These are phyloP conservation scores for Oedothorax gibbosus DNA, from an alignment of 1,140 invertebrate genomes.

Conservation along the genomic window DNA sequence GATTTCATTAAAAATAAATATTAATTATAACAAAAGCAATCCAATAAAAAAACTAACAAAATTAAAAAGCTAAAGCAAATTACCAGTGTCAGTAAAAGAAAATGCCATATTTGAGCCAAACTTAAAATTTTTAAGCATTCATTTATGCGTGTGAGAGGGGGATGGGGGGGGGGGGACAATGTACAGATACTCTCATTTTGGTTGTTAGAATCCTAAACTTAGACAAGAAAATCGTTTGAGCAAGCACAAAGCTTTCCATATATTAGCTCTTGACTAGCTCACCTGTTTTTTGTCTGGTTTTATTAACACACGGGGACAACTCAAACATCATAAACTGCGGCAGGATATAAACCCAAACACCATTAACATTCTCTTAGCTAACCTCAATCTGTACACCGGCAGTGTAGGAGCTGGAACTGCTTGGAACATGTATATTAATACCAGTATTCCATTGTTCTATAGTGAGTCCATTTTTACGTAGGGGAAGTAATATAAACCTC, in stretches of 20 bases:
- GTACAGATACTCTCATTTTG: slow-evolving; percentile 21
- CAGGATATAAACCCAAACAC: slow-evolving; percentile 39
- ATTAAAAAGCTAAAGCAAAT: too few species aligned
- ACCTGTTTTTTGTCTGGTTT: slow-evolving; percentile 31
- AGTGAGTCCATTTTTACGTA: slow-evolving; percentile 29
- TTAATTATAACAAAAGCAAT: too few species aligned
- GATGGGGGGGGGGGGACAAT: too few species aligned
- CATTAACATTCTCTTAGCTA: slow-evolving; percentile 52
- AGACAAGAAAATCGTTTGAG: slow-evolving; percentile 23
- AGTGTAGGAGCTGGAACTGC: slow-evolving; percentile 60
- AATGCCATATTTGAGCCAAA: too few species aligned
- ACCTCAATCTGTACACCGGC: slow-evolving; percentile 58
- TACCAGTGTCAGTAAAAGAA: too few species aligned
- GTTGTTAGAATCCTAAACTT: slow-evolving; percentile 28
- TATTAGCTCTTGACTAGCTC: slow-evolving; percentile 56
- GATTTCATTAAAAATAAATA: too few species aligned
- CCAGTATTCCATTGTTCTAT: slow-evolving; percentile 41
- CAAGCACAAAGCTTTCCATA: slow-evolving; percentile 50
- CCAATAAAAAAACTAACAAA: too few species aligned
- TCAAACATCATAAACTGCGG: slow-evolving; percentile 30
- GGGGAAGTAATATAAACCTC: slow-evolving; percentile 45
- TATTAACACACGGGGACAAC: slow-evolving; percentile 38
- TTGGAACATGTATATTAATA: slow-evolving; percentile 44
- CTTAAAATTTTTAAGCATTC: too few species aligned
- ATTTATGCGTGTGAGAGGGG: too few species aligned